phyloP scores from a whole-genome alignment of 2,113 vertebrate species.

The Atrichornis clamosus region DNA sequence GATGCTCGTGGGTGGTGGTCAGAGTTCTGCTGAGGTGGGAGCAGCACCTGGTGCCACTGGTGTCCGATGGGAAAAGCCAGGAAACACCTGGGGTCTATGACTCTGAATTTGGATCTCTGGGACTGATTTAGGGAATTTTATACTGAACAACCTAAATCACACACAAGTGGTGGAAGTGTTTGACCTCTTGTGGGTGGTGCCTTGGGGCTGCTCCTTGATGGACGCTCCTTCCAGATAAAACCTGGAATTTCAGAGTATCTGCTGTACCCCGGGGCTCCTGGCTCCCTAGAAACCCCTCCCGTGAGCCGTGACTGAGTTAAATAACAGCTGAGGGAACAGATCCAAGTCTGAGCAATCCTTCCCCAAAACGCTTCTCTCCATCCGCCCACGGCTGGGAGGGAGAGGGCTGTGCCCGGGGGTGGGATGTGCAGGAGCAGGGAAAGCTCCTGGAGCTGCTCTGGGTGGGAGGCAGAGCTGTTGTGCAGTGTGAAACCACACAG shows the following conservation, averaged over 20 bases:
- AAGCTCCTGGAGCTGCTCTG: not conserved
- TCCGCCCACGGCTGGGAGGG: fast-evolving
- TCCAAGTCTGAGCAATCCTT: not conserved
- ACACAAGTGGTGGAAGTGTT: fast-evolving
- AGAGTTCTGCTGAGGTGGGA: not conserved
- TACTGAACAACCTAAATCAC: fast-evolving
- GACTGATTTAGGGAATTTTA: not conserved
- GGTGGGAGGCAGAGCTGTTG: not conserved
- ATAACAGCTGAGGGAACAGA: not conserved
- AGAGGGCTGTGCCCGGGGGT: not conserved
- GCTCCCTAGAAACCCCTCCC: not conserved
- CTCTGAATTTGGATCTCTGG: not conserved
- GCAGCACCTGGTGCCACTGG: not conserved
- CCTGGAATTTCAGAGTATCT: fast-evolving
- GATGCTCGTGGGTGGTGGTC: fast-evolving
- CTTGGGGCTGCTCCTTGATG: not conserved
- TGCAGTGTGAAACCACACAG: fast-evolving
- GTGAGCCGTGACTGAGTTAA: not conserved
- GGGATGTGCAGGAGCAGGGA: not conserved
- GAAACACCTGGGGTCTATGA: fast-evolving
- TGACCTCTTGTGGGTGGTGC: not conserved
- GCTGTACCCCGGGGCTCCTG: not conserved
- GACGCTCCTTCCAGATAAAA: not conserved
- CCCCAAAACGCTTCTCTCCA: fast-evolving
- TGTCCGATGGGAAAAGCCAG: fast-evolving